Evolutionary conservation across 2,888 invertebrate species (phyloP), one percentile per base, ranked within the genome.

Genomic region (Noctuana brunneofusca): DNA sequence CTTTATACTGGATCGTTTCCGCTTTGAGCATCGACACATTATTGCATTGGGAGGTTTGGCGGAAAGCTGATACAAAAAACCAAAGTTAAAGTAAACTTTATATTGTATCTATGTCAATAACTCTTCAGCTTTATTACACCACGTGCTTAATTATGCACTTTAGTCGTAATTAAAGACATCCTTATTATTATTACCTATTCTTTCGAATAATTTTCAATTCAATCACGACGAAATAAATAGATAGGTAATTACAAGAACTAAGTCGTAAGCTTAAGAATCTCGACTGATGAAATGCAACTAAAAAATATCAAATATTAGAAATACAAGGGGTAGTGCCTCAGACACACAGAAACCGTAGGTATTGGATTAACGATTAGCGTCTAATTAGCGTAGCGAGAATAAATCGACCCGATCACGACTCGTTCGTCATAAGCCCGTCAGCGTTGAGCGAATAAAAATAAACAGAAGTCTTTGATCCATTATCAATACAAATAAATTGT

Each of bases 401-500:
- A 64, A 62, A 66, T 57, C 46, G 49, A 54, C 18, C 18, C 41
- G 43, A 65, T 57, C 32, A 43, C 30, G 50, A 66, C 73, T 71
- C 73, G 70, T 72, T 70, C 72, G 73, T 76, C 81, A 78, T 83
- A 84, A 86, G 81, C 72, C 77, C 81, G 76, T 84, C 84, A 77
- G 72, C 78, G 70, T 18, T 62, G 68, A 65, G 67, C 69, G 67
- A 73, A 72, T 75, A 79, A 80, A 86, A 86, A 83, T 78, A 85
- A 86, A 86, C 87, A 87, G 86, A 81, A 87, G 88, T 83, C 82
- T 82, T 83, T 81, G 74, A 81, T 81, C 75, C 79, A 86, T 85
- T 83, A 87, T 84, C 86, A 80, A 85, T 84, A 86, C 82, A 83
- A 85, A 89, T 89, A 89, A 88, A 89, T 89, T 86, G 86, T 85